Percentiles rank a stretch among this genome's conserved stretches.
These are phyloP conservation scores for Leuciscus waleckii DNA, from an alignment of 2,797 vertebrate species.

Conservation along the genomic window DNA sequence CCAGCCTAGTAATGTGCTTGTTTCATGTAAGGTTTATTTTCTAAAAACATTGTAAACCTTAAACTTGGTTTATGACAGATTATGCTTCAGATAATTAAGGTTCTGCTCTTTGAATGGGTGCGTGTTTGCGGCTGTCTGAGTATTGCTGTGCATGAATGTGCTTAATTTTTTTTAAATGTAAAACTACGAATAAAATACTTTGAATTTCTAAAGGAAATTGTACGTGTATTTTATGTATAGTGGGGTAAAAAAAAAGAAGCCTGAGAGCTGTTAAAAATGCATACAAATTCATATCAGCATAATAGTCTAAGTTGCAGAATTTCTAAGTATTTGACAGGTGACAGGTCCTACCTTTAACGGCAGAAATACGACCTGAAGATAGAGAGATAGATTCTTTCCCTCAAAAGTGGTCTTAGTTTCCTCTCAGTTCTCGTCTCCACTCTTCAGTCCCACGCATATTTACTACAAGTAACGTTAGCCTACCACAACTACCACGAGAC, in stretches of 20 bases:
- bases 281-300: no score
- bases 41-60: constrained; percentile 7
- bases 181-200: constrained; percentile 31
- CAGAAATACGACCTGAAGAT: not conserved
- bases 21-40: not conserved
- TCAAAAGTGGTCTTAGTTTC: not conserved
- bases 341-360: not conserved
- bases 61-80: not conserved
- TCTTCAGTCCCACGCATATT: not conserved
- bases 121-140: constrained; percentile 9
- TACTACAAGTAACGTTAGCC: not conserved
- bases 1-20: constrained; percentile 9
- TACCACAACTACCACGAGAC: not conserved
- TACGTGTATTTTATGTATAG: not conserved
- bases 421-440: not conserved
- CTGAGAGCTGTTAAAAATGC: no score
- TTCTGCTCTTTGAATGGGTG: constrained; percentile 22
- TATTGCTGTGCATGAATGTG: constrained; percentile 42
- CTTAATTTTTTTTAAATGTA: constrained; percentile 25
- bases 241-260: not conserved
- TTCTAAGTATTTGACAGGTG: not conserved
- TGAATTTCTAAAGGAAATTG: not conserved
- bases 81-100: not conserved
- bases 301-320: not conserved
- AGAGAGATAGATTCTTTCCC: not conserved